Evolutionary conservation across 2,113 vertebrate species (phyloP).

Genomic region (Poecile atricapillus): DNA sequence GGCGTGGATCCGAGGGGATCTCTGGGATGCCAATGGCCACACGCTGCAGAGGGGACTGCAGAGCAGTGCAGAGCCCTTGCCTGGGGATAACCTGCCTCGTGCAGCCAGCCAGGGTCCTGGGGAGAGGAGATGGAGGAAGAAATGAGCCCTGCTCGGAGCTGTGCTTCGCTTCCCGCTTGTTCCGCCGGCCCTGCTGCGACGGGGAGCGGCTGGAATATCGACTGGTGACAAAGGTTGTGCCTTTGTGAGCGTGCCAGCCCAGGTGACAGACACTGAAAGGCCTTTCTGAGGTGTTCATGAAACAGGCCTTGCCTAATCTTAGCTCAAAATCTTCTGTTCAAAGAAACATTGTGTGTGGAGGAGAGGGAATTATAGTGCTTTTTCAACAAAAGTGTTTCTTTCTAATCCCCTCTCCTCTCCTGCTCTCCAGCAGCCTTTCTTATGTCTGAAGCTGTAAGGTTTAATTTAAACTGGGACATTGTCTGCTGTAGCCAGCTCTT

Average conservation of each 20-base stretch:
- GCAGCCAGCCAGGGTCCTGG: background rate
- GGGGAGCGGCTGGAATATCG: background rate
- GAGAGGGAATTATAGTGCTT: slow-evolving; percentile 35
- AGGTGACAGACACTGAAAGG: slow-evolving; percentile 36
- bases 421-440: slow-evolving; percentile 11
- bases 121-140: background rate
- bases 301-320: slow-evolving; percentile 18
- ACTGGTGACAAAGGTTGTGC: background rate
- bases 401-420: background rate
- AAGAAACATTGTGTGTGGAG: slow-evolving; percentile 20
- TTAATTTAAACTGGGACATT: slow-evolving; percentile 28
- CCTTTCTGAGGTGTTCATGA: background rate
- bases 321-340: slow-evolving; percentile 22
- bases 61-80: background rate
- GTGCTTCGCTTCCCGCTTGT: background rate
- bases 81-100: background rate
- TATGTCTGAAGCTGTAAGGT: background rate
- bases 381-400: background rate
- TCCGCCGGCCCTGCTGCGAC: background rate
- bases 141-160: background rate
- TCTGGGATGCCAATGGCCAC: background rate
- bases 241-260: background rate
- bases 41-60: background rate
- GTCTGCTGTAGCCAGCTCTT: background rate
- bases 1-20: background rate